Conservation (phyloP, 2,888 invertebrate species). For the Calameuta pallipes region DNA sequence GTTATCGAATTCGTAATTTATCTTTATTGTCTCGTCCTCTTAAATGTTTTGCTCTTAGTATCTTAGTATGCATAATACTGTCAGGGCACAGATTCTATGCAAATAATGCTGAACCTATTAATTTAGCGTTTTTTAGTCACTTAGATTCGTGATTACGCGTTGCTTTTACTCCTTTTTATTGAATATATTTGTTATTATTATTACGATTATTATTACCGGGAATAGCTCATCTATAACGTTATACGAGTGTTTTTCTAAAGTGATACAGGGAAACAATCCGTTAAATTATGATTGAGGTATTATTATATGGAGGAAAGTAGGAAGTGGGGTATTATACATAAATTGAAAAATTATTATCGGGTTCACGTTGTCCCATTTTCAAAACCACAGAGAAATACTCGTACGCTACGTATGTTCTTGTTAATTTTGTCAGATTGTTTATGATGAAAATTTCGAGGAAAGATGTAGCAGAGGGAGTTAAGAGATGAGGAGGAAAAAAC, state of each 20-base stretch:
- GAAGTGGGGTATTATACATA: no score
- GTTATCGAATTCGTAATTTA: no score
- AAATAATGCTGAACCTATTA: not conserved
- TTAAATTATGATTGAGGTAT: no score
- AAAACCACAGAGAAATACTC: not conserved
- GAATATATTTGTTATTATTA: conserved; percentile 35
- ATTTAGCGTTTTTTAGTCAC: conserved; percentile 1
- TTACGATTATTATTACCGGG: conserved; percentile 31
- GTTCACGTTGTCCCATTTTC: not conserved
- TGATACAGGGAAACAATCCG: no score
- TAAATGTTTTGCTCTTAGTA: no score
- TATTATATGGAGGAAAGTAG: no score
- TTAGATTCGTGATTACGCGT: not conserved
- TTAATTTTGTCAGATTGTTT: not conserved
- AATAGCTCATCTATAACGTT: conserved; percentile 35
- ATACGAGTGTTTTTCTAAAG: conserved; percentile 29
- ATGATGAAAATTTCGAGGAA: not conserved
- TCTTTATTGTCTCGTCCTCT: no score
- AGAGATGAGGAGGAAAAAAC: no score
- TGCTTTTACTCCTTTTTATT: conserved; percentile 20
- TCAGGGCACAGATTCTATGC: not conserved
- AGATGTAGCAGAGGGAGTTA: no score
- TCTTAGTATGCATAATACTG: no score
- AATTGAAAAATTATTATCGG: no score
- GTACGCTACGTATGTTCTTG: not conserved